Conservation (phyloP, 2,113 vertebrate genomes). For the Eurystomus gularis region DNA sequence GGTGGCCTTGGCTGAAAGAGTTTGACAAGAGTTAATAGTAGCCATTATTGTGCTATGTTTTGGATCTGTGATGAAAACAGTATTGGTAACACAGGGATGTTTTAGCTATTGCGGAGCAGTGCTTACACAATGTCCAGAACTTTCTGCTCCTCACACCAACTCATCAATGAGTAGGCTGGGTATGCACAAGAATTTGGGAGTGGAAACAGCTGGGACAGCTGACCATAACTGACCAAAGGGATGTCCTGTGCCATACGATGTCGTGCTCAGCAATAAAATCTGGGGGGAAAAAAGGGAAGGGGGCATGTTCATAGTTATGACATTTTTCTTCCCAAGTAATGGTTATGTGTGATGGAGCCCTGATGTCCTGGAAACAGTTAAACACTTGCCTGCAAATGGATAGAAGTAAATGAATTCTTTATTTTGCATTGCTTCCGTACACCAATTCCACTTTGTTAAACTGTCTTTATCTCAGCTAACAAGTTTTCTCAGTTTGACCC, state of each 20-base stretch:
- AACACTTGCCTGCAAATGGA: not conserved
- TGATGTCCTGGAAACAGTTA: not conserved
- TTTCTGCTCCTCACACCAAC: accelerated
- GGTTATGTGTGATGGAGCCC: accelerated
- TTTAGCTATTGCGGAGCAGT: not conserved
- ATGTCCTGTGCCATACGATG: accelerated
- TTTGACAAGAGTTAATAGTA: not conserved
- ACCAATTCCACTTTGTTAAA: not conserved
- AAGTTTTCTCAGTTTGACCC: not conserved
- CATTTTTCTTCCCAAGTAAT: not conserved
- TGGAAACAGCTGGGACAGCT: not conserved
- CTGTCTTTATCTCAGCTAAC: not conserved
- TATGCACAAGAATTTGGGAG: not conserved
- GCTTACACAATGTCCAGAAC: not conserved
- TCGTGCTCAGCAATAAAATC: not conserved
- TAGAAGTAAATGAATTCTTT: not conserved
- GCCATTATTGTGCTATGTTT: not conserved
- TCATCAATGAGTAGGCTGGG: accelerated
- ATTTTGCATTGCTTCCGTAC: not conserved
- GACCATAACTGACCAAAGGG: not conserved
- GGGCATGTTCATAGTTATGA: accelerated
- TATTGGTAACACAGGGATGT: not conserved
- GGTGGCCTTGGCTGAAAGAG: not conserved
- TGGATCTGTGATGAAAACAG: not conserved
- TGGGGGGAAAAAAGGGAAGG: not conserved